Evolutionary conservation across 1,140 invertebrate genomes (phyloP).

Genomic region (Cheumatopsyche charites): DNA sequence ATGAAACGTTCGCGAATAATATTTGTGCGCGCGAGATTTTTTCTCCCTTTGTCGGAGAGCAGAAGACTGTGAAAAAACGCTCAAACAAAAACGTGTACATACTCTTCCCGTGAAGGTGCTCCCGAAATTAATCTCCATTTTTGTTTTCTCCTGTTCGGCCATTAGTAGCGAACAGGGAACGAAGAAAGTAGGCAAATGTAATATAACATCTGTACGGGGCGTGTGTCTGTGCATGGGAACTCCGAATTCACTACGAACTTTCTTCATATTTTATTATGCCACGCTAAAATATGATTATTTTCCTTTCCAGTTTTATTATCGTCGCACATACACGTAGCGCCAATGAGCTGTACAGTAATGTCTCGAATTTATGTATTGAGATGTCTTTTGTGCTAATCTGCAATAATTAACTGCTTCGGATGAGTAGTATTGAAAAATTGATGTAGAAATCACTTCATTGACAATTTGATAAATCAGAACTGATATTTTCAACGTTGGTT

Average conservation of each 20-base stretch:
- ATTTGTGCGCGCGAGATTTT: neutral
- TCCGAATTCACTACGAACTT: conserved; percentile 40
- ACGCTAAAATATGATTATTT: conserved; percentile 43
- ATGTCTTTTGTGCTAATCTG: no score
- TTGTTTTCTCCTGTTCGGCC: neutral
- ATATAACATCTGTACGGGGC: conserved; percentile 9
- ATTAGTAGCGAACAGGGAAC: conserved; percentile 10
- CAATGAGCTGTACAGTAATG: no score
- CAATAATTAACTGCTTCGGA: no score
- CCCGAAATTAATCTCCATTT: conserved; percentile 22
- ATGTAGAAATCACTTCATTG: no score
- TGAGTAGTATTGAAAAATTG: no score
- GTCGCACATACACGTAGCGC: conserved; percentile 5
- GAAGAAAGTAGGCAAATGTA: conserved; percentile 7
- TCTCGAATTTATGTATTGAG: no score
- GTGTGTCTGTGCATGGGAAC: neutral
- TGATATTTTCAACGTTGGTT: no score
- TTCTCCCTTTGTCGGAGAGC: neutral
- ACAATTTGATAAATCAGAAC: no score
- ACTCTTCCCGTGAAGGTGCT: neutral
- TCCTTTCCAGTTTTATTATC: conserved; percentile 26
- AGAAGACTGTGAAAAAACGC: conserved; percentile 3
- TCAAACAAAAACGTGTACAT: conserved; percentile 8
- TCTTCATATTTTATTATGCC: conserved; percentile 40
- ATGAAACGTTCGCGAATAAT: conserved; percentile 19